These are phyloP conservation scores for Sebastes cheni DNA, from an alignment of 2,797 vertebrate species.

Conservation along the genomic window DNA sequence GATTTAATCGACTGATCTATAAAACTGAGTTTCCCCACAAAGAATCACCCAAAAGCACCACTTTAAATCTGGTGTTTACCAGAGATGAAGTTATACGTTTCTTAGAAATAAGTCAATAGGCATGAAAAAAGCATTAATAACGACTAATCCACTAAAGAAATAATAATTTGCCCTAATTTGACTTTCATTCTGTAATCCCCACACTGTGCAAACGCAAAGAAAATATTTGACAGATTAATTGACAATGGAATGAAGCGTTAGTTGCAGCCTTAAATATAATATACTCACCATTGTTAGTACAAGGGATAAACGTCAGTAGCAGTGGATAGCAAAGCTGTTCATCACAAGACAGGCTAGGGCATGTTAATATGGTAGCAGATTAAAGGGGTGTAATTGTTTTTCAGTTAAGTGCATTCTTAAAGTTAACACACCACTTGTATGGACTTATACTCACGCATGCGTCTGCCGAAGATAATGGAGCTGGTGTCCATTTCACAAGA, in stretches of 20 bases:
- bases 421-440: constrained; percentile 49
- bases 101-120: no score
- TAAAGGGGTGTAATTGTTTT: constrained; percentile 1
- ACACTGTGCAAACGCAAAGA: background rate
- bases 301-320: constrained; percentile 58
- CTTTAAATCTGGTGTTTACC: no score
- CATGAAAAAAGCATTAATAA: no score
- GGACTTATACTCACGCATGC: constrained; percentile 89
- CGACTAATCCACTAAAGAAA: no score
- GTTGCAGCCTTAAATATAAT: background rate
- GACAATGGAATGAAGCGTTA: background rate
- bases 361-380: constrained; percentile 52
- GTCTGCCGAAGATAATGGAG: constrained; percentile 74
- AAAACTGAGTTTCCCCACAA: no score
- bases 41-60: no score
- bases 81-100: no score
- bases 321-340: constrained; percentile 37
- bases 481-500: constrained; percentile 78
- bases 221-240: background rate
- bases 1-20: no score
- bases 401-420: constrained; percentile 17
- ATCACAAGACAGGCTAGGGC: constrained; percentile 29
- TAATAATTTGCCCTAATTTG: no score
- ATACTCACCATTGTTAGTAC: constrained; percentile 59
- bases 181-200: no score